Evolutionary conservation across 2,797 vertebrate genomes (phyloP), one percentile per base, ranked within the genome.

Genomic region (Chromobotia macracanthus): DNA sequence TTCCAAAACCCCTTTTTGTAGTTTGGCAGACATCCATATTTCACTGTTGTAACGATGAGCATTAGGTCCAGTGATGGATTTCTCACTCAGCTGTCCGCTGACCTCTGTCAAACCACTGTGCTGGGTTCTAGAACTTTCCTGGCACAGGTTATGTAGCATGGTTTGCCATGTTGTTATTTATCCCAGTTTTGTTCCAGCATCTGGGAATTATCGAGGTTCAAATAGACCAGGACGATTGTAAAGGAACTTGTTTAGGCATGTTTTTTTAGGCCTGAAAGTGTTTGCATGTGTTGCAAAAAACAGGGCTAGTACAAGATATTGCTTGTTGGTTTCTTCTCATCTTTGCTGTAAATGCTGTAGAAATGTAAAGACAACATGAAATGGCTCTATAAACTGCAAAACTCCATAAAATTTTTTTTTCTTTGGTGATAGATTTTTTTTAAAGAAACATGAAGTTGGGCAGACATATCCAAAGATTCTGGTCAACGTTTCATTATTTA

Each of bases 51-150:
- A 53, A 72, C 80, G 66, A 65, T 51, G 75, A 15, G 56, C 11
- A 9, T 50, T 23, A 58, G 80, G 69, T 46, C 35, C 3, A 10
- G 48, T 65, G 72, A 66, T 85, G 63, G 55, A 75, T 83, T 81
- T 76, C 31, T 83, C 69, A 41, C 64, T 70, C 55, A 41, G 28
- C 28, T 81, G 58, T 70, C 58, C 25, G 28, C 46, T 79, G 71
- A 80, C 60, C 68, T 50, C 35, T 46, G 21, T 55, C 48, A 64
- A 68, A 65, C 31, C 11, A 2, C 35, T 44, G n/a, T 23, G 10
- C n/a, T 56, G 60, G 44, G 21, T 63, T 78, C 76, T 71, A 56
- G 66, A 78, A 53, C 56, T 63, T 63, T 65, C 77, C 48, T 16
- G 77, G 48, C 19, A 44, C 15, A 25, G 61, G 51, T 16, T 64